These are phyloP conservation scores for Moxostoma hubbsi DNA, from an alignment of 2,797 vertebrate genomes.

Conservation along the genomic window DNA sequence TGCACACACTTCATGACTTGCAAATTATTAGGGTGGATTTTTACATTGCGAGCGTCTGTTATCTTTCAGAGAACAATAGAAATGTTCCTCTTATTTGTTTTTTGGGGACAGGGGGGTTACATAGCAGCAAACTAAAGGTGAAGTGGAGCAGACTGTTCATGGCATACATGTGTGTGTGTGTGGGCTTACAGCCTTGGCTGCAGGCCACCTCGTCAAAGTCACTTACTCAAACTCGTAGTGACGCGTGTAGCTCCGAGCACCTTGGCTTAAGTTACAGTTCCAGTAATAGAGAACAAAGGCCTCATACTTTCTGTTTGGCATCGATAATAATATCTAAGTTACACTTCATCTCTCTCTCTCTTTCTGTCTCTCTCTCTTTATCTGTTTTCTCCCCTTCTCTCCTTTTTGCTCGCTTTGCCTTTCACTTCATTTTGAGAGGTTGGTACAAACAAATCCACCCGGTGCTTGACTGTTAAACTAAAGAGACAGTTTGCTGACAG, in stretches of 20 bases:
- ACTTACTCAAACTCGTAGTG: slow-evolving; percentile 71
- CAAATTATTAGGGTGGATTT: background rate
- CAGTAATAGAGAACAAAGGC: slow-evolving; percentile 69
- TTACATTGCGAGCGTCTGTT: background rate
- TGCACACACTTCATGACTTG: slow-evolving; percentile 3
- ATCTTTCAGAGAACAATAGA: slow-evolving; percentile 35
- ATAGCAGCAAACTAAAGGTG: slow-evolving; percentile 47
- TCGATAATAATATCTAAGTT: slow-evolving; percentile 58
- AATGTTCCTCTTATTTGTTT: background rate
- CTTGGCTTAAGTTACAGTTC: slow-evolving; percentile 73
- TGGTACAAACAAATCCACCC: slow-evolving; percentile 38
- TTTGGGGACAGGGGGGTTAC: slow-evolving; percentile 23
- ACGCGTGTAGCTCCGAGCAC: slow-evolving; percentile 67
- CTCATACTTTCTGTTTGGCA: slow-evolving; percentile 72
- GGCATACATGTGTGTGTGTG: slow-evolving; percentile 49
- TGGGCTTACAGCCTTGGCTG: slow-evolving; percentile 64
- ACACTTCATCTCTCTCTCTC: slow-evolving; percentile 44
- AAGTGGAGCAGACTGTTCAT: slow-evolving; percentile 65
- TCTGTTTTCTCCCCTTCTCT: background rate
- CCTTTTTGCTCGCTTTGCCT: slow-evolving; percentile 37
- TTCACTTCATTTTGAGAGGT: slow-evolving; percentile 51
- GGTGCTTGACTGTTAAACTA: slow-evolving; percentile 69
- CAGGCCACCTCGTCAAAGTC: slow-evolving; percentile 75
- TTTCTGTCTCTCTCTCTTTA: slow-evolving; percentile 40
- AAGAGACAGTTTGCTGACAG: slow-evolving; percentile 80